A percentile compares a stretch with the other conserved stretches of the same genome.
Conservation (phyloP, 2,113 vertebrate species). For the Stomatorhinus ivindoensis region DNA sequence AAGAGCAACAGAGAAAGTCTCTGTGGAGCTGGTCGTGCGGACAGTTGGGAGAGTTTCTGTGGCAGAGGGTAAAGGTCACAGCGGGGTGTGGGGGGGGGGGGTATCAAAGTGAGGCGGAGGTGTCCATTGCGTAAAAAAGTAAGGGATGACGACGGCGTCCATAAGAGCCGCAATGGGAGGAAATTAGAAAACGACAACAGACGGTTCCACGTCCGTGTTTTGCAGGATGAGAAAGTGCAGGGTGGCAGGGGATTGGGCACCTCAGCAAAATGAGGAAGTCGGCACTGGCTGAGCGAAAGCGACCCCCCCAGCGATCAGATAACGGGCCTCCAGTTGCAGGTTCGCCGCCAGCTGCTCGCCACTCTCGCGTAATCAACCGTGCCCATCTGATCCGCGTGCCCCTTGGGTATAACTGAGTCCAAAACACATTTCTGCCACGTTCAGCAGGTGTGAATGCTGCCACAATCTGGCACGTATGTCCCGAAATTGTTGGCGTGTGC, state of each 20-base stretch:
- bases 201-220: background rate
- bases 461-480: background rate
- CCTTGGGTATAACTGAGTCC: background rate
- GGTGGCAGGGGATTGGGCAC: background rate
- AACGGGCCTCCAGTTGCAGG: background rate
- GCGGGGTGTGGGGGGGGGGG: background rate
- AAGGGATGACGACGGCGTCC: background rate
- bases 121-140: background rate
- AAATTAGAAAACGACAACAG: background rate
- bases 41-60: background rate
- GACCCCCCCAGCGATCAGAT: background rate
- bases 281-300: background rate
- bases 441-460: background rate
- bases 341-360: background rate
- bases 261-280: background rate
- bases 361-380: background rate
- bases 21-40: background rate
- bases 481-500: background rate
- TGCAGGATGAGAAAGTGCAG: background rate
- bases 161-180: background rate
- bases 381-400: background rate
- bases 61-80: background rate
- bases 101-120: background rate
- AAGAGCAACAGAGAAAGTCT: background rate
- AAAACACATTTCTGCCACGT: background rate